These are phyloP conservation scores for Brachionichthys hirsutus DNA, from an alignment of 2,113 vertebrate genomes.

Conservation along the genomic window DNA sequence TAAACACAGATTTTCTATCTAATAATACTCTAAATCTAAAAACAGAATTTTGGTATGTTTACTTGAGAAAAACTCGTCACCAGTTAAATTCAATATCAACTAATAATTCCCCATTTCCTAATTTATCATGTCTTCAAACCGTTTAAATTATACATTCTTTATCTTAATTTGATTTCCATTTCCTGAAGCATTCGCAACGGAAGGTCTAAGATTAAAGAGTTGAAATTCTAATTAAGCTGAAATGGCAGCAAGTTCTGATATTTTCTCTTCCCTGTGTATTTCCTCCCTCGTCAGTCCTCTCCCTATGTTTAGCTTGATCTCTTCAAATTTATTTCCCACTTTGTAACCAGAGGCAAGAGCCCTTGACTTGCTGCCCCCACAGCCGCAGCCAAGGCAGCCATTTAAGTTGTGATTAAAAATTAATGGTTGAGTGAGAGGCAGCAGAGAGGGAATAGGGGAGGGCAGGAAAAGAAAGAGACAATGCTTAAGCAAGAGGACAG, in stretches of 20 bases:
- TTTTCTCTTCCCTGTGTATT: constrained; percentile 48
- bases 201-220: constrained; percentile 62
- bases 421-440: constrained; percentile 74
- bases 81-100: too few species aligned
- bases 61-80: too few species aligned
- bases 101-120: constrained; percentile 9
- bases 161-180: constrained; percentile 76
- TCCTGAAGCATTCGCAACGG: constrained; percentile 48
- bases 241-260: constrained; percentile 50
- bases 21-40: too few species aligned
- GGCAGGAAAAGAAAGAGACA: constrained; percentile 42
- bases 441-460: constrained; percentile 55
- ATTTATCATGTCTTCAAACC: constrained; percentile 3
- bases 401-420: constrained; percentile 84
- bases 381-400: constrained; percentile 76
- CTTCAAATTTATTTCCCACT: constrained; percentile 74
- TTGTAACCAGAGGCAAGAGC: constrained; percentile 76
- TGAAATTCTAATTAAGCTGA: constrained; percentile 66
- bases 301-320: constrained; percentile 73
- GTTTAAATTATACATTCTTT: constrained; percentile 39
- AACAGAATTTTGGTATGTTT: too few species aligned
- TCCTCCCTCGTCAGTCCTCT: constrained; percentile 47
- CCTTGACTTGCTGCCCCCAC: constrained; percentile 76
- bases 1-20: too few species aligned
- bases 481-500: constrained; percentile 43